A percentile compares a stretch with the other conserved stretches of the same genome.
Evolutionary conservation across 1,140 invertebrate genomes (phyloP).

Genomic region (Tetramorium alpestre): DNA sequence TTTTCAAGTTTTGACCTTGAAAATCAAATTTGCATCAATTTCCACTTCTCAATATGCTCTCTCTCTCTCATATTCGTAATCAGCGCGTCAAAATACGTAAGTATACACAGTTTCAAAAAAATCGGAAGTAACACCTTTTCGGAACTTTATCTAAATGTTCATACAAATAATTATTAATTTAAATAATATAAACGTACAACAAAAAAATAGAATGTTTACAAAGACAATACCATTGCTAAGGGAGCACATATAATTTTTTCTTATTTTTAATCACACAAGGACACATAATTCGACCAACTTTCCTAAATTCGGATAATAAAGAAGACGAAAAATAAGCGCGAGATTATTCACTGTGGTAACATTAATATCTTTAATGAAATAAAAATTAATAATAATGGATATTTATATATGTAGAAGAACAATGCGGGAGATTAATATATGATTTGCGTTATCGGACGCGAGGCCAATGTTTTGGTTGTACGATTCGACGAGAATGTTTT

Average conservation of each 20-base stretch:
- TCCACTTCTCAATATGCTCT: too few relatives aligned
- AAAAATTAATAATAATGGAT: background rate
- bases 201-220: background rate
- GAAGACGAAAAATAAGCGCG: background rate
- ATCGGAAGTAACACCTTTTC: too few relatives aligned
- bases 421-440: background rate
- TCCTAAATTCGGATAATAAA: background rate
- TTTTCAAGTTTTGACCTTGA: too few relatives aligned
- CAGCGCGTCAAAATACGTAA: too few relatives aligned
- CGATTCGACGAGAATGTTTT: background rate
- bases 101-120: too few relatives aligned
- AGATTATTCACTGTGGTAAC: background rate
- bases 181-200: too few relatives aligned
- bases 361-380: background rate
- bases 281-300: background rate
- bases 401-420: background rate
- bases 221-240: background rate
- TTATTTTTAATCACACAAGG: background rate
- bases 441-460: background rate
- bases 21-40: too few relatives aligned
- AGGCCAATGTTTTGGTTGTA: background rate
- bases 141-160: background rate
- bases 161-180: background rate
- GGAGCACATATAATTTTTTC: background rate
- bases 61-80: too few relatives aligned